Evolutionary conservation across 2,797 vertebrate genomes (phyloP), one percentile per base, ranked within the genome.

Genomic region (Pipistrellus kuhlii): DNA sequence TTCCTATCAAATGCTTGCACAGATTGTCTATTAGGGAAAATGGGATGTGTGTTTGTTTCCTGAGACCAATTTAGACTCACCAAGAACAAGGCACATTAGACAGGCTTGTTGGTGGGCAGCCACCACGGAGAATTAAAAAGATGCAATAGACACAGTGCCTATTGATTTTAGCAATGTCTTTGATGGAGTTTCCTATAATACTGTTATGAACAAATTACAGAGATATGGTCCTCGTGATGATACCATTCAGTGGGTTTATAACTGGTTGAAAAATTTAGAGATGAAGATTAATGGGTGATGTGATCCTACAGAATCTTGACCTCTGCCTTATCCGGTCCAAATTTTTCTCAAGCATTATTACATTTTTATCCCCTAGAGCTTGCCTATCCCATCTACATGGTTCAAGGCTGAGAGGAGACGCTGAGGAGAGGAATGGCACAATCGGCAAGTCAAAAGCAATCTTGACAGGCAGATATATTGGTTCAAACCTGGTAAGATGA

Each of bases 171-270:
- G 35, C 44, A 57, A 85, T 59, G 55, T 41, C 32, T 93, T 95
- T 94, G 86, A 92, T 92, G 77, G 85, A 80, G 38, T 94, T 95
- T 90, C 62, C 90, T 94, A 83, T 94, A 95, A 91, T 93, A 91
- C 44, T 88, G 3, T 13, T 91, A 9, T 93, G 76, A 96, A 90
- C 88, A 95, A 93, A 93, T 95, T 85, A 93, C 51, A 93, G 57
- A 93, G 41, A 15, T 93, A 83, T 21, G 5, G 32, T 85, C 88
- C 53, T 94, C 69, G 30, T 78, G 87, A 95, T 94, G 72, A 94
- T 88, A 72, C 78, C 68, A 85, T 90, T 80, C 57, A 51, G 44
- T 91, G 69, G 64, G 89, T 88, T 93, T 93, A 87, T 75, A 90
- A 85, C 72, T 21, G 77, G 46, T 93, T 92, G 62, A 85, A 84